A percentile compares a stretch with the other conserved stretches of the same genome.
phyloP scores from a whole-genome alignment of 1,140 invertebrate species.

The Drosophila virilis region DNA sequence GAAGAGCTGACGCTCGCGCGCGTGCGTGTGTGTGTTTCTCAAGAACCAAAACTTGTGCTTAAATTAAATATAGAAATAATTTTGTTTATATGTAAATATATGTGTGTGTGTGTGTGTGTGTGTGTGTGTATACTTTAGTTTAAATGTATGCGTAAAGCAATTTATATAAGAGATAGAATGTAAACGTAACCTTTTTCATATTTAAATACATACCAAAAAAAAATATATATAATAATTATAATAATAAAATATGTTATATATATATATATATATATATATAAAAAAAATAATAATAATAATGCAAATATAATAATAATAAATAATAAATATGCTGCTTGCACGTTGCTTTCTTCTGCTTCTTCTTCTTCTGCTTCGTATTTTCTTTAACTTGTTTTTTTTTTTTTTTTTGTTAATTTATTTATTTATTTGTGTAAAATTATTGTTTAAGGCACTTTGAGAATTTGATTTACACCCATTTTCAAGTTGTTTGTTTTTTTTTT shows the following conservation, averaged over 20 bases:
- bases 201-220: conserved; percentile 49
- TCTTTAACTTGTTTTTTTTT: conserved; percentile 18
- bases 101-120: conserved; percentile 8
- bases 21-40: conserved; percentile 11
- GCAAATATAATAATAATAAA: conserved; percentile 71
- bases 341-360: conserved; percentile 1
- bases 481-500: conserved; percentile 20
- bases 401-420: conserved; percentile 28
- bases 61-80: conserved; percentile 37
- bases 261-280: conserved; percentile 34
- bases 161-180: conserved; percentile 26
- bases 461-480: conserved; percentile 58
- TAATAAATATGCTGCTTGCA: conserved; percentile 64
- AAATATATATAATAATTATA: neutral
- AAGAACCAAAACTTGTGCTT: conserved; percentile 53
- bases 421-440: conserved; percentile 54
- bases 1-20: conserved; percentile 1
- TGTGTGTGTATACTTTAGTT: neutral
- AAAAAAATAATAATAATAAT: conserved; percentile 62
- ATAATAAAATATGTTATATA: conserved; percentile 4
- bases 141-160: neutral
- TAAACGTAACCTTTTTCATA: conserved; percentile 45
- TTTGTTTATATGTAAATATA: conserved; percentile 9
- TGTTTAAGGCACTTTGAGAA: conserved; percentile 80
- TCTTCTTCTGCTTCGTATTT: conserved; percentile 30